These are phyloP conservation scores for Pempheris klunzingeri DNA, from an alignment of 2,797 vertebrate species.

Conservation along the genomic window DNA sequence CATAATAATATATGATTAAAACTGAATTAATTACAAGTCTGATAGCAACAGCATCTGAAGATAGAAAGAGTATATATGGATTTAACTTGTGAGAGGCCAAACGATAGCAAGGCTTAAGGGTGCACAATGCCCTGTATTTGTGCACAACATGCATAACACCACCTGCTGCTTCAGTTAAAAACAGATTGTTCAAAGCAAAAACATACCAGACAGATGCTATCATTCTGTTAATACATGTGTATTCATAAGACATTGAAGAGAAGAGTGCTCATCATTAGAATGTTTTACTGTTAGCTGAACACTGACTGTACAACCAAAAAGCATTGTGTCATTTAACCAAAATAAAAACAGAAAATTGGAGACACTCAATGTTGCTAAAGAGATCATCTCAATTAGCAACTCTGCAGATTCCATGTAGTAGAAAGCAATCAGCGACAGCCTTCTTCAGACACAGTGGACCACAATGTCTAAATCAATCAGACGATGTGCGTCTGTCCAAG, in stretches of 20 bases:
- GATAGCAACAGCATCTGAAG: constrained; percentile 51
- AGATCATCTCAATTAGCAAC: constrained; percentile 21
- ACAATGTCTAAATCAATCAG: too few relatives aligned
- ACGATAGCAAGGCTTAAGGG: constrained; percentile 2
- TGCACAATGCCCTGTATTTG: background rate
- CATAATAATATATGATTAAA: constrained; percentile 68
- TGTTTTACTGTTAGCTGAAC: constrained; percentile 40
- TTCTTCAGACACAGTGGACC: too few relatives aligned
- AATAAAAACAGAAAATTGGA: constrained; percentile 29
- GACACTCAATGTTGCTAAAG: constrained; percentile 4
- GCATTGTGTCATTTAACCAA: constrained; percentile 21
- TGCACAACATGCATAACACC: constrained; percentile 19
- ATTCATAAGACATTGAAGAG: constrained; percentile 32
- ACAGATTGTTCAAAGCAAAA: constrained; percentile 23
- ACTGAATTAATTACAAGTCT: constrained; percentile 55
- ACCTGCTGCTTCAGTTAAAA: constrained; percentile 40
- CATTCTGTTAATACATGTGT: constrained; percentile 8
- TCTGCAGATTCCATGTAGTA: constrained; percentile 8
- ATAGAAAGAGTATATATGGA: constrained; percentile 36
- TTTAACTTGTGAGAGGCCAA: constrained; percentile 33
- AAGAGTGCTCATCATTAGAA: constrained; percentile 31
- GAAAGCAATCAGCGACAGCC: background rate
- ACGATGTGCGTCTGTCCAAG: too few relatives aligned
- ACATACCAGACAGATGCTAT: constrained; percentile 12
- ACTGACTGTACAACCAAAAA: constrained; percentile 28